These are phyloP conservation scores for Telenomus remus DNA, from an alignment of 1,140 invertebrate genomes.

Conservation along the genomic window DNA sequence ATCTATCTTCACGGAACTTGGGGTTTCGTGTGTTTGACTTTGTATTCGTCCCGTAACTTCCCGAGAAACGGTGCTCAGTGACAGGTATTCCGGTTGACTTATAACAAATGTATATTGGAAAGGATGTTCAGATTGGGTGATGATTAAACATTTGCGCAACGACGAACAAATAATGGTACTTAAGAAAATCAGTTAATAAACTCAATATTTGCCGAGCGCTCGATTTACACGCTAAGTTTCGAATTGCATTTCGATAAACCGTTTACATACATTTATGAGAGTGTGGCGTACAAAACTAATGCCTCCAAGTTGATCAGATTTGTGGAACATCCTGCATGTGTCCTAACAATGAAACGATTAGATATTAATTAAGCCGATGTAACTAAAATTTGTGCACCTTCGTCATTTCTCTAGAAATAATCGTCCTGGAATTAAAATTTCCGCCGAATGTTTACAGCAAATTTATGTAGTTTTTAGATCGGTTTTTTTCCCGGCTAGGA, in stretches of 20 bases:
- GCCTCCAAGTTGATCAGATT: constrained; percentile 30
- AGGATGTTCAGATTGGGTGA: constrained; percentile 4
- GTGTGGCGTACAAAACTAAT: constrained; percentile 33
- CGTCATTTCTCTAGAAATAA: neutral
- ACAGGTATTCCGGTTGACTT: constrained; percentile 27
- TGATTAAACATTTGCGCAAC: constrained; percentile 17
- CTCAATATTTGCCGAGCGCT: constrained; percentile 19
- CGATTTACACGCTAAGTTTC: constrained; percentile 9
- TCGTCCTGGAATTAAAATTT: no score
- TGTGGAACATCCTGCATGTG: constrained; percentile 22
- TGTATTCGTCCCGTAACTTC: constrained; percentile 15
- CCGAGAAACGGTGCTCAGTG: constrained; percentile 6
- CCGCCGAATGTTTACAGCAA: no score
- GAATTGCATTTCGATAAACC: constrained; percentile 17
- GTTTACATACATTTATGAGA: constrained; percentile 6
- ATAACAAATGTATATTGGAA: constrained; percentile 32
- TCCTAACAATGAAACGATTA: constrained; percentile 24
- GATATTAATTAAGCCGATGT: constrained; percentile 15
- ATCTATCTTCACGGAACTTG: no score
- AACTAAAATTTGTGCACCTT: neutral
- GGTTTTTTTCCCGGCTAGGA: no score
- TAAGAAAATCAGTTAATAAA: constrained; percentile 42
- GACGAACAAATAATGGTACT: constrained; percentile 32
- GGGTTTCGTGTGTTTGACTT: constrained; percentile 3
- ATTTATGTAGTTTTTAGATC: no score